These are phyloP conservation scores for Drosophila algonquin DNA, from an alignment of 2,888 invertebrate genomes.

Conservation along the genomic window DNA sequence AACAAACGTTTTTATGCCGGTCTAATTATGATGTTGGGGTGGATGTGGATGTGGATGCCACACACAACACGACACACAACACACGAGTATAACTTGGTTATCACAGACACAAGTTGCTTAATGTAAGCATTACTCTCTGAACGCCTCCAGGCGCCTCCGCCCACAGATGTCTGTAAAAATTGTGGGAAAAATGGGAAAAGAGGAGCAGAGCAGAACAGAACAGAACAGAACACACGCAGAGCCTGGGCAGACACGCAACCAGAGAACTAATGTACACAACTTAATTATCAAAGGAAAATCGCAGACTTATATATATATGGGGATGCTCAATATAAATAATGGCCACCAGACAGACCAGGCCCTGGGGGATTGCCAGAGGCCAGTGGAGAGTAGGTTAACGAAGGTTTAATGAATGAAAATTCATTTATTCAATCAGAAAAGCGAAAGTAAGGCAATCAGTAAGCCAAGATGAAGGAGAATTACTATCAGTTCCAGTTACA, in stretches of 20 bases:
- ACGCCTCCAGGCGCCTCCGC: slow-evolving; percentile 11
- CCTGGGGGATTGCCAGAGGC: slow-evolving; percentile 13
- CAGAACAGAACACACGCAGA: slow-evolving; percentile 26
- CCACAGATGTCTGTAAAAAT: slow-evolving; percentile 18
- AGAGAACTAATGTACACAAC: slow-evolving; percentile 52
- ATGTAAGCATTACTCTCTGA: slow-evolving; percentile 50
- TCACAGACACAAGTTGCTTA: slow-evolving; percentile 62
- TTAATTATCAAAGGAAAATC: slow-evolving; percentile 64
- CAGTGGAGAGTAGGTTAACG: slow-evolving; percentile 23
- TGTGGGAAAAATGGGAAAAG: background rate
- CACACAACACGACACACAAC: slow-evolving; percentile 14
- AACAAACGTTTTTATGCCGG: slow-evolving; percentile 41
- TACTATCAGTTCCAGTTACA: background rate
- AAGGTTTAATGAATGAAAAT: slow-evolving; percentile 29
- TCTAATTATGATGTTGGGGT: slow-evolving; percentile 47
- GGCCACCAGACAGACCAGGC: slow-evolving; percentile 27
- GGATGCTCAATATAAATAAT: slow-evolving; percentile 55
- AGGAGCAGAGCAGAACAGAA: background rate
- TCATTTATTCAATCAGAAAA: slow-evolving; percentile 1
- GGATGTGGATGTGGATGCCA: slow-evolving; percentile 2
- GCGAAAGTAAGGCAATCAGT: background rate
- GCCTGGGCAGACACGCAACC: slow-evolving; percentile 44
- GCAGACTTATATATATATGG: slow-evolving; percentile 49
- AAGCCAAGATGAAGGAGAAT: background rate
- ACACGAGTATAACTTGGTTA: slow-evolving; percentile 46